Base-by-base conservation (phyloP, 1,140 invertebrate genomes). In the Drosophila punjabiensis region DNA sequence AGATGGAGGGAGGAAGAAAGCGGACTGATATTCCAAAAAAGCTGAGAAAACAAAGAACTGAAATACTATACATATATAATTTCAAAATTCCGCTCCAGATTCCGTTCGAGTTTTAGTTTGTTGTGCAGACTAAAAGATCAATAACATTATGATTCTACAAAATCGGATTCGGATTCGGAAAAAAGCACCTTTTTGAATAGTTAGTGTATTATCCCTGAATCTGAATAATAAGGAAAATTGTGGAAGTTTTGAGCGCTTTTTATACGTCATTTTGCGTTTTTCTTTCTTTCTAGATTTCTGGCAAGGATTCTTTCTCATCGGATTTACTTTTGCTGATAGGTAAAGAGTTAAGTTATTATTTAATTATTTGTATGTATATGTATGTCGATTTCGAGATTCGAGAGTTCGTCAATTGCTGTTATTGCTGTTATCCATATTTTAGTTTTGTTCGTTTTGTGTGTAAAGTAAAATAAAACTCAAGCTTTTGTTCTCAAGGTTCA, bases 401-500 rank as follows among this genome's bases (percentile, higher is more conserved):
- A 56, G 33, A 37, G 53, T 56, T 56, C 52, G 32, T 73, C 50
- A 39, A 50, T 59, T 70, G 32, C 28, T 32, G 28, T 82, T 47
- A 83, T 52, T 79, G 50, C 50, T n/a, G n/a, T n/a, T n/a, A 56
- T 45, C 45, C 18, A 30, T 47, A 59, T 43, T 66, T 20, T 16
- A 37, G 53, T 56, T 37, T 64, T 41, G 14, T 55, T 77, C 30
- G 33, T 45, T 71, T 79, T 60, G 60, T 67, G 60, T 67, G 48
- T 83, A 81, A 81, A 60, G 56, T 79, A 79, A 84, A 83, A 85
- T 64, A 89, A 79, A 89, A 89, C 86, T 89, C 69, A 89, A 90
- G 79, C 86, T 86, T 89, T 78, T 90, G 86, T 89, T 90, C 82
- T 86, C 79, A 89, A 89, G 86, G 86, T 90, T 90, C 86, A 90